phyloP scores from a whole-genome alignment of 2,797 vertebrate genomes.

The Anguilla anguilla region DNA sequence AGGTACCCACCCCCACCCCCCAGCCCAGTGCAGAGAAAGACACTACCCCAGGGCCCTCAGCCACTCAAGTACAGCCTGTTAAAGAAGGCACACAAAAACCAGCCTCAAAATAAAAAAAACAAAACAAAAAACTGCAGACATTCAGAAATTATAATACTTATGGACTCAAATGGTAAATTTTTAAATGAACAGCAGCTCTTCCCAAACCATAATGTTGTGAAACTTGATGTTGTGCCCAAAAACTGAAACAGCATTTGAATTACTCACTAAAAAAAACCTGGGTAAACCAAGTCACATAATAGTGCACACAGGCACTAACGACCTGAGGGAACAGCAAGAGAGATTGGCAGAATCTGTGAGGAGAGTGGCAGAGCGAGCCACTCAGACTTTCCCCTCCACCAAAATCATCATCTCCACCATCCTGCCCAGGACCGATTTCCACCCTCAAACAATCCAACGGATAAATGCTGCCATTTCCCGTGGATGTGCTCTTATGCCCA shows the following conservation, averaged over 20 bases:
- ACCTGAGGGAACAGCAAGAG: too few relatives aligned
- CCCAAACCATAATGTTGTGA: too few relatives aligned
- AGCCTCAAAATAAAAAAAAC: too few relatives aligned
- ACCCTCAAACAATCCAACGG: not conserved
- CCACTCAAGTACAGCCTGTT: not conserved
- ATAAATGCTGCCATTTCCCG: not conserved
- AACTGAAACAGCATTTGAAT: not conserved
- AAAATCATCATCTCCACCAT: constrained; percentile 6
- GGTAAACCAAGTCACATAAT: not conserved
- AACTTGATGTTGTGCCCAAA: not conserved
- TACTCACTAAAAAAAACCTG: not conserved
- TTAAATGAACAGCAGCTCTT: too few relatives aligned
- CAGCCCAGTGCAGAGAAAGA: not conserved
- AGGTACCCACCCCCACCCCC: too few relatives aligned
- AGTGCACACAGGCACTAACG: not conserved
- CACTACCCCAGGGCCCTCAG: not conserved
- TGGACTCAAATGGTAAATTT: constrained; percentile 5
- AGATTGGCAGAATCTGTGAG: too few relatives aligned
- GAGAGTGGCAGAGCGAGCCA: too few relatives aligned
- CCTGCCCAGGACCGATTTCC: not conserved
- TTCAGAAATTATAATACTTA: not conserved
- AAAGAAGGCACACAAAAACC: too few relatives aligned
- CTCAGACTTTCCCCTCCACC: constrained; percentile 8
- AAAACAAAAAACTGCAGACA: not conserved
- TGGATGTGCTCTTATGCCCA: not conserved